phyloP scores from a whole-genome alignment of 53 echinoderm and acorn worm genomes.

The Patiria pectinifera region DNA sequence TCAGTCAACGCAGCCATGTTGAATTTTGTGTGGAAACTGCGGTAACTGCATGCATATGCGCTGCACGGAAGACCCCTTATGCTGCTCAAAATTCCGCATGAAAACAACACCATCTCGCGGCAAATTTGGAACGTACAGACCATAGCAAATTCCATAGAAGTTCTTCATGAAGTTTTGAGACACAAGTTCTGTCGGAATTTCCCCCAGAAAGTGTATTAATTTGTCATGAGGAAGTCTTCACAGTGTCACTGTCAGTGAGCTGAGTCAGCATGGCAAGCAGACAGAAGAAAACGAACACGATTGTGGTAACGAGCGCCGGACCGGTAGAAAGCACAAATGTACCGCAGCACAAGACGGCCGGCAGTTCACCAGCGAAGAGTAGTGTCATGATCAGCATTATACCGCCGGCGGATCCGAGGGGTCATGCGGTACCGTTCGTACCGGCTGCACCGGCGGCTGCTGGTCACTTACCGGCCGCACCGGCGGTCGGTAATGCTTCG shows the following conservation, averaged over 20 bases:
- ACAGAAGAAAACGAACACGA: not conserved
- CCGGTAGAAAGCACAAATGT: too few relatives aligned
- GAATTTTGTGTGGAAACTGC: conserved; percentile 31
- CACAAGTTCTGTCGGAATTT: not conserved
- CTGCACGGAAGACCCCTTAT: conserved; percentile 64
- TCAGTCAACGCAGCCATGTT: conserved; percentile 68
- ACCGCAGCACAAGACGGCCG: not conserved
- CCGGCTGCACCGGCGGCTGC: not conserved
- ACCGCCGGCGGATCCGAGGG: not conserved
- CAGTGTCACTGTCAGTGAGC: not conserved
- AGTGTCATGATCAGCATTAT: too few relatives aligned
- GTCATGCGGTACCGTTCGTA: not conserved
- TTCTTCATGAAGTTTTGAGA: not conserved
- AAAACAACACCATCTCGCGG: conserved; percentile 44
- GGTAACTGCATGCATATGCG: too few relatives aligned
- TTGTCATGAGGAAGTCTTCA: not conserved
- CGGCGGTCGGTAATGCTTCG: not conserved
- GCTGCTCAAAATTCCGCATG: conserved; percentile 64
- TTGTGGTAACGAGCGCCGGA: not conserved
- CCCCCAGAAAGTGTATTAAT: not conserved
- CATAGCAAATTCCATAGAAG: not conserved
- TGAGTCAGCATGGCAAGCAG: not conserved
- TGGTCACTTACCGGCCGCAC: not conserved
- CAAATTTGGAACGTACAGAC: conserved; percentile 34
- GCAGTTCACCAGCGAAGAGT: not conserved